A percentile compares a stretch with the other conserved stretches of the same genome.
Conservation (phyloP, 2,113 vertebrate genomes). For the Girardinichthys multiradiatus region DNA sequence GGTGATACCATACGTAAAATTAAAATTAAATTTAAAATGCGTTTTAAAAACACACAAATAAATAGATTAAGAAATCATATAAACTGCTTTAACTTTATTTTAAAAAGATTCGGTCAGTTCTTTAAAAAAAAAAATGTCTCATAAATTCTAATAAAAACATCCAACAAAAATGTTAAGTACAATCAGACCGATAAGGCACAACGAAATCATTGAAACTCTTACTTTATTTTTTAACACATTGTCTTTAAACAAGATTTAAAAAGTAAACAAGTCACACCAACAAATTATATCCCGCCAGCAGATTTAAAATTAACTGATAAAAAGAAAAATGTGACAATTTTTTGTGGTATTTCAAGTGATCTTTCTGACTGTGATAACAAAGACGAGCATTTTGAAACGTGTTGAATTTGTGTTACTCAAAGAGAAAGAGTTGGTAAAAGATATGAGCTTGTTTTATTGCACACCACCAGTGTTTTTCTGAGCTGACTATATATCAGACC, state of each 20-base stretch:
- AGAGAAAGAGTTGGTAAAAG: background rate
- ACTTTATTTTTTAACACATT: constrained; percentile 34
- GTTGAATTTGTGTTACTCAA: background rate
- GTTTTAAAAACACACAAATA: too few relatives aligned
- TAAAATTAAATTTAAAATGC: too few relatives aligned
- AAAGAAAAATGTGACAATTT: too few relatives aligned
- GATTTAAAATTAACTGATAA: constrained; percentile 19
- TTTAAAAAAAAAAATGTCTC: too few relatives aligned
- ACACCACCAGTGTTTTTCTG: background rate
- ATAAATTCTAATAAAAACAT: background rate
- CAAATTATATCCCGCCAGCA: constrained; percentile 20
- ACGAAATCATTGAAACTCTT: background rate
- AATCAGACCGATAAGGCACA: background rate
- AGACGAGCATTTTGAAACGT: background rate
- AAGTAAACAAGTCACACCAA: background rate
- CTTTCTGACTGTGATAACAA: background rate
- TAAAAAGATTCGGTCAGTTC: too few relatives aligned
- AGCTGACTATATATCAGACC: background rate
- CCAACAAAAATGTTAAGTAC: background rate
- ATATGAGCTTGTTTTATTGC: background rate
- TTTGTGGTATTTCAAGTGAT: background rate
- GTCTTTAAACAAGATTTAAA: constrained; percentile 20
- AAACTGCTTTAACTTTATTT: too few relatives aligned
- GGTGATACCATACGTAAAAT: too few relatives aligned
- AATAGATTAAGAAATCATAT: too few relatives aligned